These are phyloP conservation scores for Adineta ricciae DNA, from an alignment of 2,888 invertebrate species.

Conservation along the genomic window DNA sequence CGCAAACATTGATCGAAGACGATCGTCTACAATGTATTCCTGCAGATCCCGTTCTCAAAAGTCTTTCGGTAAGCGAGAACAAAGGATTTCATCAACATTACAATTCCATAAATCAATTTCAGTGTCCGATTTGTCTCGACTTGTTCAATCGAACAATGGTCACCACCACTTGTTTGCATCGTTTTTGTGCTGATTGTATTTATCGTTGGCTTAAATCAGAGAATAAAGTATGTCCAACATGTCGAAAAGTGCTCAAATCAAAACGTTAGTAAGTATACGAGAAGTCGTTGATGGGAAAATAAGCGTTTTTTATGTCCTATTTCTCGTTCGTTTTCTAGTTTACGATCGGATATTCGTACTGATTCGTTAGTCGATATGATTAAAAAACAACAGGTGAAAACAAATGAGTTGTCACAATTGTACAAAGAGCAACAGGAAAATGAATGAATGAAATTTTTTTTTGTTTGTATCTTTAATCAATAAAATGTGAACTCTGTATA, in stretches of 20 bases:
- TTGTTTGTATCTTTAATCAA: neutral
- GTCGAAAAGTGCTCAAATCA: slow-evolving; percentile 13
- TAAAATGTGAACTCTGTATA: neutral
- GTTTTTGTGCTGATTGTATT: slow-evolving; percentile 18
- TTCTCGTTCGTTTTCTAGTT: neutral
- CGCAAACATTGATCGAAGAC: neutral
- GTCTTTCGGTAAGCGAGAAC: neutral
- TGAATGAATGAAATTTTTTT: neutral
- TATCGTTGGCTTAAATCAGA: slow-evolving; percentile 8
- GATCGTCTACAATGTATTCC: neutral
- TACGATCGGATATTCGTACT: neutral
- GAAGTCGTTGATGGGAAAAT: neutral
- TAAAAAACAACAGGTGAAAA: slow-evolving; percentile 9
- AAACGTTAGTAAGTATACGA: neutral
- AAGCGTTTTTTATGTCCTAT: neutral
- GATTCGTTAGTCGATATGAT: neutral
- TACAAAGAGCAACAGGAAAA: neutral
- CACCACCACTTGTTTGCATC: neutral
- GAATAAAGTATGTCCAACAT: slow-evolving; percentile 13
- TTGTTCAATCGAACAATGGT: slow-evolving; percentile 10
- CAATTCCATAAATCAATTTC: no score
- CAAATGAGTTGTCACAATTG: neutral
- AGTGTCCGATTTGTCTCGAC: slow-evolving; percentile 5
- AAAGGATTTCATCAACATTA: no score
- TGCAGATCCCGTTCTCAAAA: neutral